These are phyloP conservation scores for Leptodactylus fallax DNA, from an alignment of 2,797 vertebrate species.

Conservation along the genomic window DNA sequence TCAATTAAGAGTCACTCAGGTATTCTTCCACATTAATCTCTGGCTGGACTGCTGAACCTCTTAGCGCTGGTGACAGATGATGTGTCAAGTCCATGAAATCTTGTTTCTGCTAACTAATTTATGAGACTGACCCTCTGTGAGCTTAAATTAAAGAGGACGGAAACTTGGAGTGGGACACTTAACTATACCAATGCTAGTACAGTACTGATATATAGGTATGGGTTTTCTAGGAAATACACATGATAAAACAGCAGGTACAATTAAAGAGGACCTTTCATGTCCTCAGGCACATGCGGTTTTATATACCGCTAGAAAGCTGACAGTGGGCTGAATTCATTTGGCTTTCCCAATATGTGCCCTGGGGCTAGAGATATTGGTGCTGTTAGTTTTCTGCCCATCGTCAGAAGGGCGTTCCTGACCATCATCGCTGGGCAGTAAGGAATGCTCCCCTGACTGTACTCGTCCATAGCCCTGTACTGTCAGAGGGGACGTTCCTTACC, in stretches of 20 bases:
- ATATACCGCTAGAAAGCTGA: too few relatives aligned
- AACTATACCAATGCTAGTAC: background rate
- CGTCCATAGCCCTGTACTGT: too few relatives aligned
- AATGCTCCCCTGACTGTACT: too few relatives aligned
- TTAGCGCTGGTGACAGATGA: slow-evolving; percentile 47
- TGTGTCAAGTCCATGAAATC: slow-evolving; percentile 40
- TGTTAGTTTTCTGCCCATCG: too few relatives aligned
- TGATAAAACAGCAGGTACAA: background rate
- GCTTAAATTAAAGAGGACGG: background rate
- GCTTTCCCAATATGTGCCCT: too few relatives aligned
- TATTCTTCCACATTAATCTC: slow-evolving; percentile 59
- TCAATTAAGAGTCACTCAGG: slow-evolving; percentile 55
- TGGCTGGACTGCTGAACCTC: slow-evolving; percentile 23
- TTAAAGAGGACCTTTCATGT: too few relatives aligned
- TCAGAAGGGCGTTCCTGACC: too few relatives aligned
- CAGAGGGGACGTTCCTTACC: too few relatives aligned
- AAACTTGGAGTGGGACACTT: background rate
- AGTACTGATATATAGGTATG: background rate
- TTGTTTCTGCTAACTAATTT: slow-evolving; percentile 42
- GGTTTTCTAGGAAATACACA: background rate
- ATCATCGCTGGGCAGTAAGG: too few relatives aligned
- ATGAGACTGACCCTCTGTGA: slow-evolving; percentile 20
- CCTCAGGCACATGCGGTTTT: too few relatives aligned
- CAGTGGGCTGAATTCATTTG: too few relatives aligned
- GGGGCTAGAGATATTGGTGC: too few relatives aligned